Base-by-base conservation (phyloP, 2,888 invertebrate species). In the Apodemia hepburni region DNA sequence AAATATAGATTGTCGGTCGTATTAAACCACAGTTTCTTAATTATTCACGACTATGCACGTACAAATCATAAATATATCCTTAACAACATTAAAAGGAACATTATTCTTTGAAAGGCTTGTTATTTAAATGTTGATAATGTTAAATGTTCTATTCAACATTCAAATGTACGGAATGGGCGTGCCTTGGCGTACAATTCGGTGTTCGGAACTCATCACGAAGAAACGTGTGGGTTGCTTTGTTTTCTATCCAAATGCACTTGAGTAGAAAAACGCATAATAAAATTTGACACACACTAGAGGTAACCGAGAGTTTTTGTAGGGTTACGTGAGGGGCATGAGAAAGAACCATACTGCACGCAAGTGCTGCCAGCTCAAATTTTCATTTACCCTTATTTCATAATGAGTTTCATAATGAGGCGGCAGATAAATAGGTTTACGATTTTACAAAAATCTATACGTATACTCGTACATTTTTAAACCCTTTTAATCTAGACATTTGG, bases 311-410 rank as follows among this genome's bases (percentile, higher is more conserved):
- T 67, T 68, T 66, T 67, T 69, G 69, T 71, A 17, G 60, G 62
- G 60, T 68, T 81, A 89, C 89, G 90, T 88, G 89, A 85, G 84
- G 78, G 79, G 87, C 87, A 88, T 89, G 86, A 80, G 88, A 87
- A 86, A 27, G 54, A 57, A 15, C 27, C 54, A 47, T 47, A 47
- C 8, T 47, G 45, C 45, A 47, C 45, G 45, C 45, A 17, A 47
- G 45, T 47, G 45, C 17, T 47, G 45, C 17, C 45, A 17, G n/a
- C 2, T 0, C 0, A n/a, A 7, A 15, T 17, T 47, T 17, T 47
- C 4, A 17, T 47, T 47, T 47, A 45, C 45, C 45, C 7, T 15
- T 15, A 17, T 47, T 6, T 47, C n/a, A n/a, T n/a, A n/a, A n/a
- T n/a, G n/a, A 42, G 7, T 17, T 6, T 3, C 2, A 15, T 17